Evolutionary conservation across 2,888 invertebrate species (phyloP).

Genomic region (Caenorhabditis sinica): DNA sequence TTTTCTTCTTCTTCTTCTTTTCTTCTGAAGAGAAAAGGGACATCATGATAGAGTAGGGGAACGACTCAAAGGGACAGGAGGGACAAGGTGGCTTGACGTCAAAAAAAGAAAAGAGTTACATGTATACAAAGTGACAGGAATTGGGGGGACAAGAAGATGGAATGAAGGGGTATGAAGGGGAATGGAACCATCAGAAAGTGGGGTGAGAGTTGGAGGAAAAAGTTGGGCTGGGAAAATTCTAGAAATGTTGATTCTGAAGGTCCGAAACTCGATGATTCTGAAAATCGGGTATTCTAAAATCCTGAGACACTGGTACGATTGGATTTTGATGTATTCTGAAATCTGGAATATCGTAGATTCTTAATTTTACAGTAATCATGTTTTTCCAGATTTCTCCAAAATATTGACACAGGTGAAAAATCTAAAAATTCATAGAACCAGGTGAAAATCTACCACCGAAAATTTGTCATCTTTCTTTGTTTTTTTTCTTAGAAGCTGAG

Average conservation of each 20-base stretch:
- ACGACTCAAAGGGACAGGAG: constrained; percentile 3
- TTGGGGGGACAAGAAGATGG: constrained; percentile 20
- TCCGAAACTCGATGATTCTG: no score
- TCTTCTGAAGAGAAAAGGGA: neutral
- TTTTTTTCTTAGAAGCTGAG: no score
- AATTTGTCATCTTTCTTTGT: neutral
- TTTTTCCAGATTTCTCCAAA: no score
- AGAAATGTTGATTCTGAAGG: no score
- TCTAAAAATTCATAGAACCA: no score
- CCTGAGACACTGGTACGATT: no score
- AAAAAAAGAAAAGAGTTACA: constrained; percentile 42
- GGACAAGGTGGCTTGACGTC: constrained; percentile 31
- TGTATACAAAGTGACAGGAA: constrained; percentile 51
- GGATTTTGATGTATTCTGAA: no score
- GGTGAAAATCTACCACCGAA: no score
- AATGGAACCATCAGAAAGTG: neutral
- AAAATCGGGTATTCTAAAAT: no score
- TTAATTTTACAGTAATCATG: no score
- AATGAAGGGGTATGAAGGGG: neutral
- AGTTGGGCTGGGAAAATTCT: neutral
- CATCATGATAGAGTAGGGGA: constrained; percentile 6
- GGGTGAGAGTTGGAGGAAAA: neutral
- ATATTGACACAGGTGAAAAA: no score
- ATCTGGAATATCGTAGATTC: no score
- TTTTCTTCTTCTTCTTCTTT: neutral